These are phyloP conservation scores for Boloria selene DNA, from an alignment of 2,888 invertebrate species.

Conservation along the genomic window DNA sequence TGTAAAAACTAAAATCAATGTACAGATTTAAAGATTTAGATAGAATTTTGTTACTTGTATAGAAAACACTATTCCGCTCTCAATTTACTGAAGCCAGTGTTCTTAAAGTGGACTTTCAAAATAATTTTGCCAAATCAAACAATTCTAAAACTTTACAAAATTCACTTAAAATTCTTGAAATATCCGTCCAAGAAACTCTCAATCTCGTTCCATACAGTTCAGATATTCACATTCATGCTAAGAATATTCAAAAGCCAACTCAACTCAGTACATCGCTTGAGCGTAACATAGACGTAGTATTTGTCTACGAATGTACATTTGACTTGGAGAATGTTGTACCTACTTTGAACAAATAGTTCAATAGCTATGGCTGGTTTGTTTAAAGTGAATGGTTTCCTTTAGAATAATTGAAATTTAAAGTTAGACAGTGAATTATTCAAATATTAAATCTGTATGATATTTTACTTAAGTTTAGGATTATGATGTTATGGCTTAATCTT, in stretches of 20 bases:
- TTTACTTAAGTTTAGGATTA: too few species aligned
- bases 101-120: too few species aligned
- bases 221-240: constrained; percentile 21
- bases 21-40: too few species aligned
- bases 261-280: constrained; percentile 34
- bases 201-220: constrained; percentile 7
- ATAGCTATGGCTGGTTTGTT: constrained; percentile 22
- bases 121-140: too few species aligned
- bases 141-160: too few species aligned
- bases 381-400: constrained; percentile 21
- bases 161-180: not conserved
- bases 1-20: too few species aligned
- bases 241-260: constrained; percentile 31
- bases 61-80: too few species aligned
- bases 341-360: constrained; percentile 21
- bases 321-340: constrained; percentile 35
- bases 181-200: not conserved
- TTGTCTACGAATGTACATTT: constrained; percentile 44
- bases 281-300: constrained; percentile 40
- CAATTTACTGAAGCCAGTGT: too few species aligned
- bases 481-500: too few species aligned
- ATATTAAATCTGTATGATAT: too few species aligned
- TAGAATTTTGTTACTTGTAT: too few species aligned
- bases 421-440: not conserved
- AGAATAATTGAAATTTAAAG: constrained; percentile 24